These are phyloP conservation scores for Tetragonula carbonaria DNA, from an alignment of 2,888 invertebrate species.

Conservation along the genomic window DNA sequence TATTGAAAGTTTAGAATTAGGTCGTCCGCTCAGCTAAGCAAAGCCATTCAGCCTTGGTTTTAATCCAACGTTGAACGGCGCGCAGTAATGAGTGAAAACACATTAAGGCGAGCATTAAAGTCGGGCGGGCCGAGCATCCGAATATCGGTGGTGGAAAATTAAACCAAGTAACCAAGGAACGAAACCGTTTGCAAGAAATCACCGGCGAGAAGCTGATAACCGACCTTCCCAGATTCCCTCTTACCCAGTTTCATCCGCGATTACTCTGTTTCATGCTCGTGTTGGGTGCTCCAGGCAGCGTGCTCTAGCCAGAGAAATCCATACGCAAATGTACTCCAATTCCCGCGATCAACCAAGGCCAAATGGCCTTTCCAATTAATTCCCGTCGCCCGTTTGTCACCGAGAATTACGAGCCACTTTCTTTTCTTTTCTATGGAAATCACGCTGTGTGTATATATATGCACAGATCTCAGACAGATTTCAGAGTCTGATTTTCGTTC, in stretches of 20 bases:
- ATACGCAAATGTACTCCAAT: slow-evolving; percentile 14
- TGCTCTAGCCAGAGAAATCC: background rate
- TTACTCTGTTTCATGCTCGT: slow-evolving; percentile 21
- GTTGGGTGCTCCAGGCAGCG: background rate
- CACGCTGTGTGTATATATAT: background rate
- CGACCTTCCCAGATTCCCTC: slow-evolving; percentile 11
- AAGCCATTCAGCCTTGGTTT: background rate
- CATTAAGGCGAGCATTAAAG: slow-evolving; percentile 16
- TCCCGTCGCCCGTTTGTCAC: background rate
- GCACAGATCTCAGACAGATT: too few species aligned
- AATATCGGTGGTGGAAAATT: slow-evolving; percentile 26
- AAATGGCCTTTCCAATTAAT: background rate
- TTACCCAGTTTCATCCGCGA: slow-evolving; percentile 19
- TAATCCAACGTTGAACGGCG: background rate
- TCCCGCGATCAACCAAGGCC: slow-evolving; percentile 3
- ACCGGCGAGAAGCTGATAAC: slow-evolving; percentile 33
- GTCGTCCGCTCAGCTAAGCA: too few species aligned
- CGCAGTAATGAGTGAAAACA: slow-evolving; percentile 25
- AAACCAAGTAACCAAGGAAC: slow-evolving; percentile 20
- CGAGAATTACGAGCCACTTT: background rate
- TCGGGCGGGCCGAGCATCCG: background rate
- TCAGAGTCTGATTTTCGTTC: too few species aligned
- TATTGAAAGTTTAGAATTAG: too few species aligned
- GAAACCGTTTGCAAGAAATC: slow-evolving; percentile 37
- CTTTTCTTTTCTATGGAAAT: background rate